Conservation (phyloP, 2,797 vertebrate genomes). For the Pseudomugil gertrudae region DNA sequence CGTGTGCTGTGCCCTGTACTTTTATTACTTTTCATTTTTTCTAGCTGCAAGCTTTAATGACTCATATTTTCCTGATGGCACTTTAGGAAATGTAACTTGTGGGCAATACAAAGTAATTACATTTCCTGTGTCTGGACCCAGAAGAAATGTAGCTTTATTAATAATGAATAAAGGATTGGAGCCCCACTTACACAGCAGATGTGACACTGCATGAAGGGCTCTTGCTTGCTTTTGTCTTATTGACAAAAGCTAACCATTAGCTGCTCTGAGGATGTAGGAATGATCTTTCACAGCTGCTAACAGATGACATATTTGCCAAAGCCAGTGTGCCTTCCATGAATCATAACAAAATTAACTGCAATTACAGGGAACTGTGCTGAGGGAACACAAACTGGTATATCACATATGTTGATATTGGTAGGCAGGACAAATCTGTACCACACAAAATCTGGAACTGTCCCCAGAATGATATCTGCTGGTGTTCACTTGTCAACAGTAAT, state of each 20-base stretch:
- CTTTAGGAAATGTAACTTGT: conserved; percentile 78
- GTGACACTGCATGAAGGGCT: conserved; percentile 48
- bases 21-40: conserved; percentile 68
- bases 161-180: conserved; percentile 72
- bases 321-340: conserved; percentile 27
- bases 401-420: conserved; percentile 33
- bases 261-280: conserved; percentile 11
- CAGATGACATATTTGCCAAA: conserved; percentile 31
- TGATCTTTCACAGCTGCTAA: conserved; percentile 12
- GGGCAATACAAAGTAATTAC: conserved; percentile 78
- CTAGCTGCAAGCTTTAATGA: conserved; percentile 66
- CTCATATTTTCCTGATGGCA: conserved; percentile 78
- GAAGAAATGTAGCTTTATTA: conserved; percentile 74
- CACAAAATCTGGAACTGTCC: conserved; percentile 36
- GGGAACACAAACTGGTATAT: conserved; percentile 21
- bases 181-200: conserved; percentile 49
- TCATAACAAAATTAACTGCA: conserved; percentile 30
- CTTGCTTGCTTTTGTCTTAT: conserved; percentile 53
- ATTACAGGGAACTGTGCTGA: conserved; percentile 3
- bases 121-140: conserved; percentile 69
- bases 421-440: conserved; percentile 22
- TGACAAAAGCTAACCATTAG: conserved; percentile 45
- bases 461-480: conserved; percentile 49
- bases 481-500: conserved; percentile 38
- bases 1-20: conserved; percentile 21